Evolutionary conservation across 2,113 vertebrate genomes (phyloP).

Genomic region (Nothocercus nigrocapillus): DNA sequence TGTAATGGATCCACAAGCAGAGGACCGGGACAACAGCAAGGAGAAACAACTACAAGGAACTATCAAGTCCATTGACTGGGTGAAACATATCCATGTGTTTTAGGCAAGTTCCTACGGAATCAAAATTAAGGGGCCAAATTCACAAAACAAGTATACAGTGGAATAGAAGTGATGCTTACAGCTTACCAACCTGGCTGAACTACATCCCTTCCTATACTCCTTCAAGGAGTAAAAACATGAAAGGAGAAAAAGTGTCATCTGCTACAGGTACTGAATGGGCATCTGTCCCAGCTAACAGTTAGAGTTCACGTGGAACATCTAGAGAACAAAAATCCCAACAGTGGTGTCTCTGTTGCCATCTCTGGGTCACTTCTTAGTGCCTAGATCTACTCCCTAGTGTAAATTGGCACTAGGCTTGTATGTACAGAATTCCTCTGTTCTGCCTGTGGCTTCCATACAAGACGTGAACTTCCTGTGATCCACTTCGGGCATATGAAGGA

Average conservation of each 20-base stretch:
- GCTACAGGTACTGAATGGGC: not conserved
- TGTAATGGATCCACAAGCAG: not conserved
- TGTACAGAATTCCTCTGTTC: not conserved
- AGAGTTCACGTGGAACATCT: not conserved
- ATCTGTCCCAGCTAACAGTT: not conserved
- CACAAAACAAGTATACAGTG: not conserved
- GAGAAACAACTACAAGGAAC: not conserved
- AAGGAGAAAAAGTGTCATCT: not conserved
- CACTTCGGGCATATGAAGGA: not conserved
- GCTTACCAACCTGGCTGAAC: not conserved
- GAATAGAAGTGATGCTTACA: not conserved
- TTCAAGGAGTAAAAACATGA: not conserved
- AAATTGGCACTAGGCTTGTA: not conserved
- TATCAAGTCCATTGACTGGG: not conserved
- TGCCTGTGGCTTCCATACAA: not conserved
- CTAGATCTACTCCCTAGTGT: not conserved
- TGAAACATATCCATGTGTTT: not conserved
- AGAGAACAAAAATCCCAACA: rapidly evolving
- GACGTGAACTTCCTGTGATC: not conserved
- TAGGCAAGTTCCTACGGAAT: not conserved
- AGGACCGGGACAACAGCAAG: not conserved
- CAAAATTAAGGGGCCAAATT: not conserved
- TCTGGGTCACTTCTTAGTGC: not conserved
- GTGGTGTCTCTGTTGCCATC: rapidly evolving
- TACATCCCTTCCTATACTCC: not conserved